Percentiles rank a stretch among this genome's conserved stretches.
Evolutionary conservation across 2,797 vertebrate genomes (phyloP).

Genomic region (Lutjanus campechanus): DNA sequence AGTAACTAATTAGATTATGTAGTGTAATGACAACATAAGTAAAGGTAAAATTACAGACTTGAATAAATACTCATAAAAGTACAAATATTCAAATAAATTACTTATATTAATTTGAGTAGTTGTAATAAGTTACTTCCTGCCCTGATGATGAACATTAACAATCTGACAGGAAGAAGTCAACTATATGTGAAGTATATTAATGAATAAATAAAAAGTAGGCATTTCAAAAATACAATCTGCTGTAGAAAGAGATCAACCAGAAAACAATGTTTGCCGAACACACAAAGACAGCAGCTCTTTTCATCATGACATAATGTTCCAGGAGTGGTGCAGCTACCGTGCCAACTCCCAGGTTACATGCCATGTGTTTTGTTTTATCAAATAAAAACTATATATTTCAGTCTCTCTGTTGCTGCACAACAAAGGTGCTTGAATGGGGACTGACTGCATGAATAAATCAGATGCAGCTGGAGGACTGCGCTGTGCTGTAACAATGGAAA

Average conservation of each 20-base stretch:
- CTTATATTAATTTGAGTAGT: too few species aligned
- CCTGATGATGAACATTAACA: conserved; percentile 7
- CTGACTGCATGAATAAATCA: conserved; percentile 56
- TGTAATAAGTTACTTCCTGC: too few species aligned
- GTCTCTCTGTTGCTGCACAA: conserved; percentile 46
- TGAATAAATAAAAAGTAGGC: conserved; percentile 4
- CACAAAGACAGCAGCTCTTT: conserved; percentile 15
- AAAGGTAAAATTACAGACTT: too few species aligned
- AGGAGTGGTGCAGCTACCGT: conserved; percentile 8
- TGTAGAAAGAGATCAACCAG: not conserved
- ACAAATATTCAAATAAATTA: too few species aligned
- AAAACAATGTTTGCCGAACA: conserved; percentile 37
- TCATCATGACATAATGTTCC: conserved; percentile 38
- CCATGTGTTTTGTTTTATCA: conserved; percentile 58
- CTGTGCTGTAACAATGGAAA: not conserved
- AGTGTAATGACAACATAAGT: too few species aligned
- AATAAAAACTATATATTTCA: conserved; percentile 50
- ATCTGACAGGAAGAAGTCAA: conserved; percentile 10
- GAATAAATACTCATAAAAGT: too few species aligned
- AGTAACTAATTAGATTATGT: too few species aligned
- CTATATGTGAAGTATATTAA: conserved; percentile 7
- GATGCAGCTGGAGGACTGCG: conserved; percentile 37
- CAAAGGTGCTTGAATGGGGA: conserved; percentile 49
- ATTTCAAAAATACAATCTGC: conserved; percentile 33
- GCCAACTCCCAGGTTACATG: conserved; percentile 37